Base-by-base conservation (phyloP, 2,113 vertebrate genomes). In the Rhinolophus ferrumequinum region DNA sequence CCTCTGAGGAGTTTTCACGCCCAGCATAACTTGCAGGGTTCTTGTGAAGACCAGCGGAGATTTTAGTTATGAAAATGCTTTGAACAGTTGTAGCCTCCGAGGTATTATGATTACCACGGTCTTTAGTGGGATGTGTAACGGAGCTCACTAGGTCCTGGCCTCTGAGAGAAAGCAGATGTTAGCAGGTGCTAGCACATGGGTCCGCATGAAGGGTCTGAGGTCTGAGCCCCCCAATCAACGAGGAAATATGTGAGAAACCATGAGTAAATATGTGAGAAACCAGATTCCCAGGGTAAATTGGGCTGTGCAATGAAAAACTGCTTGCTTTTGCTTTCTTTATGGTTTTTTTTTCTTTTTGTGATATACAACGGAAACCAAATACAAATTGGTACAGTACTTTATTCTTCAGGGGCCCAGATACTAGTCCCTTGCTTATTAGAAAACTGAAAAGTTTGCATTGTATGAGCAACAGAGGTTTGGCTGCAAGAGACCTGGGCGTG, bases 311-410 rank as follows among this genome's bases (percentile, higher is more conserved):
- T 44, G 26, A 50, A 92, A 72, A 83, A 22, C 3, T 18, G 54
- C 70, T 82, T 38, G 16, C 60, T 85, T 50, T 76, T 89, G 16
- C 33, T 91, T 89, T 80, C 24, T 60, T 54, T 33, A 62, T 18
- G 8, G 0, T 54, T 54, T 35, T 56, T 38, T 35, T 35, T 24
- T 6, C 18, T 82, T 77, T 35, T 33, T 38, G 22, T 44, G 16
- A 52, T 16, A 10, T 6, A 54, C 26, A 56, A 92, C 93, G 50
- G 91, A 95, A 96, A 87, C 69, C 60, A 92, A 89, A 95, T 95
- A 60, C 73, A 94, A 94, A 96, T 76, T 82, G 41, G 13, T 38
- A 30, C 3, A 30, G 80, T 47, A 21, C 38, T 83, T 56, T 38
- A 56, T 50, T 70, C 60, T 85, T 12, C 14, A 26, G 75, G 70